phyloP scores from a whole-genome alignment of 2,113 vertebrate genomes.

The Oncorhynchus tshawytscha region DNA sequence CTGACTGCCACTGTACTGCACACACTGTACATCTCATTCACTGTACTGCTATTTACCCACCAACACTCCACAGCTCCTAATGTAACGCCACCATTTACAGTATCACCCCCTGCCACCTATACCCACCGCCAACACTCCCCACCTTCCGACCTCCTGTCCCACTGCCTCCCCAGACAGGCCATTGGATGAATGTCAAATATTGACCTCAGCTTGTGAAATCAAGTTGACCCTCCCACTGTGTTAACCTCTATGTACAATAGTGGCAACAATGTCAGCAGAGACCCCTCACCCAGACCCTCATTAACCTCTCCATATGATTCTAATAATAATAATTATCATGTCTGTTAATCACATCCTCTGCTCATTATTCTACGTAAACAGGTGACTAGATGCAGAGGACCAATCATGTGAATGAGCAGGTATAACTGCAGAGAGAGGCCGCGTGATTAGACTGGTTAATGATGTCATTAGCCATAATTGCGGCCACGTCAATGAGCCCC shows the following conservation, averaged over 20 bases:
- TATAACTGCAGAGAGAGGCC: conserved; percentile 45
- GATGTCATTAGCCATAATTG: conserved; percentile 62
- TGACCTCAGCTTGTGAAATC: too few relatives aligned
- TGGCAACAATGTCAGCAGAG: background rate
- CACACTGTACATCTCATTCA: too few relatives aligned
- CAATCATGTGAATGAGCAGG: conserved; percentile 60
- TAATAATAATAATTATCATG: conserved; percentile 46
- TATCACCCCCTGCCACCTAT: too few relatives aligned
- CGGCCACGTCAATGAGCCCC: conserved; percentile 43
- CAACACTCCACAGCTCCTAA: too few relatives aligned
- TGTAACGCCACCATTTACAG: too few relatives aligned
- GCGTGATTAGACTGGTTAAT: conserved; percentile 64
- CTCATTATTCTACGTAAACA: conserved; percentile 47
- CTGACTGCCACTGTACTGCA: too few relatives aligned
- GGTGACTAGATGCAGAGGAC: conserved; percentile 53
- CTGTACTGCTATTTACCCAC: too few relatives aligned
- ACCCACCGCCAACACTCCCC: conserved; percentile 5
- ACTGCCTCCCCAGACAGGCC: background rate
- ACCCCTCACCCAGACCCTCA: background rate
- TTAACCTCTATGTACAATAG: background rate
- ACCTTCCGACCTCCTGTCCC: background rate
- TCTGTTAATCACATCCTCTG: conserved; percentile 46
- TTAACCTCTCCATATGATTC: conserved; percentile 53
- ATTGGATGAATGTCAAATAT: too few relatives aligned
- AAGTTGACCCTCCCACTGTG: too few relatives aligned